Conservation (phyloP, 2,113 vertebrate species). For the Climacteris rufus region DNA sequence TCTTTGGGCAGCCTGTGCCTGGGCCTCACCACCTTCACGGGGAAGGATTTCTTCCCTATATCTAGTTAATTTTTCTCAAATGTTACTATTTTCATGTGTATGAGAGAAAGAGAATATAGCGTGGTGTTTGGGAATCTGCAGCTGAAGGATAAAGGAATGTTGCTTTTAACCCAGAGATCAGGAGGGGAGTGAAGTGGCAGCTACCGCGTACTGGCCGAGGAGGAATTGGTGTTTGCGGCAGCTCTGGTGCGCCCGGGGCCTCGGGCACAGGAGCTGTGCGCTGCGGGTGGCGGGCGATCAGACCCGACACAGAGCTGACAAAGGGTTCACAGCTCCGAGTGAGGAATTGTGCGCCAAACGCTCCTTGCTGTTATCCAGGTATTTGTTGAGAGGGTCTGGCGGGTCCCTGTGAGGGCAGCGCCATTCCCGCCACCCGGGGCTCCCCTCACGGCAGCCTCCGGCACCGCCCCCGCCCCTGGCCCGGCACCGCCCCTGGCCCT, state of each 20-base stretch:
- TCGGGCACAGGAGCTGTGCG: neutral
- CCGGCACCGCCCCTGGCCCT: no score
- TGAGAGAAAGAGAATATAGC: neutral
- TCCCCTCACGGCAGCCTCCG: neutral
- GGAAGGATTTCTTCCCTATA: neutral
- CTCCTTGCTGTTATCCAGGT: neutral
- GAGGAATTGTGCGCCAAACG: neutral
- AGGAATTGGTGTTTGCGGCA: neutral
- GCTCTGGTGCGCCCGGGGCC: neutral
- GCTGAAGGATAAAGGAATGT: neutral
- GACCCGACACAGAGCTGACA: neutral
- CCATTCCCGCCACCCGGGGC: neutral
- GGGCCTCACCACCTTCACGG: neutral
- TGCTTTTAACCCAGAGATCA: neutral
- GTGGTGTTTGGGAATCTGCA: neutral
- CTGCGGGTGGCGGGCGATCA: neutral
- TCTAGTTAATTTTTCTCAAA: neutral
- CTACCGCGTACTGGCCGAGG: neutral
- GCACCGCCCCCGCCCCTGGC: no score
- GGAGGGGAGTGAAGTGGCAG: neutral
- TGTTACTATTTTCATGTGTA: neutral
- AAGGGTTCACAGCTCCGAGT: neutral
- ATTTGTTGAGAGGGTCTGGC: fast-evolving
- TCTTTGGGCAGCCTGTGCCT: neutral
- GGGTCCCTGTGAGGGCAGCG: fast-evolving